Conservation (phyloP, 2,888 invertebrate genomes). For the Lordiphosa andalusiaca region DNA sequence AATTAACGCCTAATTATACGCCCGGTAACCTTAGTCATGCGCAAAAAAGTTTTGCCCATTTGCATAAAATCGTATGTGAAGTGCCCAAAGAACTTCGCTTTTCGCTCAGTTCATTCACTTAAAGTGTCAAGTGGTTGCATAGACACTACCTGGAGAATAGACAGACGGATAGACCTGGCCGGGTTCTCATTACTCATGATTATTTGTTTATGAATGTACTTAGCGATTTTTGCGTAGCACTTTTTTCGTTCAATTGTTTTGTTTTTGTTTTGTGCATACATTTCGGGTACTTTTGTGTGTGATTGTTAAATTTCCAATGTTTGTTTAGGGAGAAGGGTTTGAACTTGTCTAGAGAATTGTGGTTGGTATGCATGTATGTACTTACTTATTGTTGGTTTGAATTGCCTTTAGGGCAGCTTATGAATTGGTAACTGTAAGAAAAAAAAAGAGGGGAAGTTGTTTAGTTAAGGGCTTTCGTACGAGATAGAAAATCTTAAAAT, state of each 20-base stretch:
- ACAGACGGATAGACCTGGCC: neutral
- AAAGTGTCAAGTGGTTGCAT: conserved; percentile 62
- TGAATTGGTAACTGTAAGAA: conserved; percentile 24
- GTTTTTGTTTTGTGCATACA: conserved; percentile 23
- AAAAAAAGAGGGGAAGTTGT: neutral
- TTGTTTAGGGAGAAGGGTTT: conserved; percentile 41
- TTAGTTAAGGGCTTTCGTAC: neutral
- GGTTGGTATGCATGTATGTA: conserved; percentile 5
- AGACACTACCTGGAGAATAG: neutral
- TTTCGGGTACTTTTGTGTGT: conserved; percentile 26
- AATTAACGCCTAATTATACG: conserved; percentile 66
- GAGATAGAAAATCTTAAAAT: neutral
- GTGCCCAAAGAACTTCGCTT: conserved; percentile 19
- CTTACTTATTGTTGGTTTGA: conserved; percentile 30
- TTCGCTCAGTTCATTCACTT: conserved; percentile 39
- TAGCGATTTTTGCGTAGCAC: conserved; percentile 37
- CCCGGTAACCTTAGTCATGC: conserved; percentile 26
- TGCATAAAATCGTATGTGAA: conserved; percentile 26
- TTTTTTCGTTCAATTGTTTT: conserved; percentile 58
- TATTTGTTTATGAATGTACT: conserved; percentile 70
- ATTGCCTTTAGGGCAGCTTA: conserved; percentile 11
- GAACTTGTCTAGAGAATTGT: neutral
- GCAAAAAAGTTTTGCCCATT: conserved; percentile 27
- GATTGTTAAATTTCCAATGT: conserved; percentile 47
- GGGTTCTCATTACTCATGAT: conserved; percentile 36